Evolutionary conservation across 30 jellyfish, hydroid and myxozoan species (phyloP).

Genomic region (Pseudorhiza aurosa): DNA sequence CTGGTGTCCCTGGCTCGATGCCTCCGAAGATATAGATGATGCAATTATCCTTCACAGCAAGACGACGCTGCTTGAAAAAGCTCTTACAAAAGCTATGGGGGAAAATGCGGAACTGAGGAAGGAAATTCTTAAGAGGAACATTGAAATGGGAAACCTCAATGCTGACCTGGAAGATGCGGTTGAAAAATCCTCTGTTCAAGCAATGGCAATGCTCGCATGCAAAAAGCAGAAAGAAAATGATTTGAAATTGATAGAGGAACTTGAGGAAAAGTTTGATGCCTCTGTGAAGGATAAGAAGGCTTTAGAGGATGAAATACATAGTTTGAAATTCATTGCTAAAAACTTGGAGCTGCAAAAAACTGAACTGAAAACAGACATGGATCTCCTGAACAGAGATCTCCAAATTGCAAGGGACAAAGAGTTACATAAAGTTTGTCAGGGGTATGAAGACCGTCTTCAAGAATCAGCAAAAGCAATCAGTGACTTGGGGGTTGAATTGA

Average conservation of each 20-base stretch:
- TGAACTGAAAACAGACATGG: constrained; percentile 24
- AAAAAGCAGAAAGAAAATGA: constrained; percentile 35
- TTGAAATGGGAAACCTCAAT: not conserved
- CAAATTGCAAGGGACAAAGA: constrained; percentile 9
- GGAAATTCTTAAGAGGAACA: constrained; percentile 1
- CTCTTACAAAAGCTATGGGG: constrained; percentile 61
- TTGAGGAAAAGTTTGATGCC: constrained; percentile 21
- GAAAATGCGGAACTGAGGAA: constrained; percentile 52
- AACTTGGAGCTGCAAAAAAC: not conserved
- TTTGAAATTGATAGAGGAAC: constrained; percentile 35
- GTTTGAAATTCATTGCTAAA: not conserved
- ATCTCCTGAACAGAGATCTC: not conserved
- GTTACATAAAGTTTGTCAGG: not conserved
- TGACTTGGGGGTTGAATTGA: constrained; percentile 5
- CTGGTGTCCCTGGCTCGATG: constrained; percentile 78
- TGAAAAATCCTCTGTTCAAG: constrained; percentile 7
- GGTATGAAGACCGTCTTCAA: constrained; percentile 17
- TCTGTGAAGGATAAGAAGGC: constrained; percentile 10
- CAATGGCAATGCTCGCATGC: not conserved
- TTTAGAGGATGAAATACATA: not conserved
- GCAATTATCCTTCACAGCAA: constrained; percentile 74
- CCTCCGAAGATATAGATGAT: constrained; percentile 70
- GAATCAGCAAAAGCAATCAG: not conserved
- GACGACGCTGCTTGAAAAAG: constrained; percentile 80
- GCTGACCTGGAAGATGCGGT: constrained; percentile 11